Evolutionary conservation across 2,797 vertebrate genomes (phyloP), one percentile per base, ranked within the genome.

Genomic region (Thalassophryne amazonica): DNA sequence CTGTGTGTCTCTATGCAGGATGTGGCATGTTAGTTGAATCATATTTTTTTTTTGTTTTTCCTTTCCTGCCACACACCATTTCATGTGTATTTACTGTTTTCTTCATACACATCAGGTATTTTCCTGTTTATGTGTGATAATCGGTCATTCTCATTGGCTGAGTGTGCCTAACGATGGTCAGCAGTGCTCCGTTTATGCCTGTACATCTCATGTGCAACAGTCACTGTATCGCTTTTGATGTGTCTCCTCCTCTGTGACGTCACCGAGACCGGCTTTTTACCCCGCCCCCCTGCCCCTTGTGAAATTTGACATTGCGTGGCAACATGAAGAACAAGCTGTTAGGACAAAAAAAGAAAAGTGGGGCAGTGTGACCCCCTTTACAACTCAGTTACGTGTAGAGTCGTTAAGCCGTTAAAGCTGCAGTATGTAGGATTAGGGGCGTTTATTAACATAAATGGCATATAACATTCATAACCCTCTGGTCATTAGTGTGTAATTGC

Each of bases 161-260:
- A 77, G 69, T 86, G 84, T 81, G 71, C 76, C 77, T 74, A 81
- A 82, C 69, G 47, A 70, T 13, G 39, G 72, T 71, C 54, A 34
- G 62, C 69, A 35, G 53, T 55, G 79, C 78, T 79, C 68, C 33
- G 64, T 75, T 64, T 73, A 67, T 82, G 76, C 82, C 82, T 76
- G 78, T 82, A 83, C 84, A 84, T 80, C 73, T 69, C 81, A 86
- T 80, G 77, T 88, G 82, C 77, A 71, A 82, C 75, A 77, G 76
- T 78, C 84, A 85, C 78, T 78, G 80, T 84, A 78, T 70, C 82
- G 86, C 78, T 89, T 87, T 87, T 67, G 78, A 88, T 85, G 80
- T 86, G 52, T 84, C 77, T 78, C 70, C 80, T 85, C 76, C 83
- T 81, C 34, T 73, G 68, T 80, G 70, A 85, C 69, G 70, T 80